Evolutionary conservation across 2,797 vertebrate genomes (phyloP).

Genomic region (Chanos chanos): DNA sequence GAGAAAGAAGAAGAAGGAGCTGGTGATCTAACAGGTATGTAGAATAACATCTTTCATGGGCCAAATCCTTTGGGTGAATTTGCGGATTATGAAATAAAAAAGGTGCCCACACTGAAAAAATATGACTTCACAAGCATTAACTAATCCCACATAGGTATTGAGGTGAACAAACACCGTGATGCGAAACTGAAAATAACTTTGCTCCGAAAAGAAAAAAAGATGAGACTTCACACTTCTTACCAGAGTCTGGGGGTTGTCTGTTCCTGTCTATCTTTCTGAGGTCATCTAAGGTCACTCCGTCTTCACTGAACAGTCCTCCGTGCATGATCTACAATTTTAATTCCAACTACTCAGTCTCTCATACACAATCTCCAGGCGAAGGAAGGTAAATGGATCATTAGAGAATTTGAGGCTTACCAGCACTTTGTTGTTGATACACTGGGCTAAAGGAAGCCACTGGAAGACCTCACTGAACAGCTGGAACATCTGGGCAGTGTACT

Average conservation of each 20-base stretch:
- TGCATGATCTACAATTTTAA: conserved; percentile 83
- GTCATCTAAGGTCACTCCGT: conserved; percentile 87
- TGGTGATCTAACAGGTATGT: too few relatives aligned
- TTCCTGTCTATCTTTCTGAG: conserved; percentile 90
- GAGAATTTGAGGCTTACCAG: conserved; percentile 72
- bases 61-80: too few relatives aligned
- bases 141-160: too few relatives aligned
- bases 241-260: conserved; percentile 91
- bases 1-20: neutral
- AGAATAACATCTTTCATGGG: too few relatives aligned
- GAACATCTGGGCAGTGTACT: conserved; percentile 96
- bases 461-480: conserved; percentile 98
- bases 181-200: neutral
- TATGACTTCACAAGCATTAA: too few relatives aligned
- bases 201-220: too few relatives aligned
- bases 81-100: too few relatives aligned
- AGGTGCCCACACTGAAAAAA: too few relatives aligned
- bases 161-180: too few relatives aligned
- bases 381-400: neutral
- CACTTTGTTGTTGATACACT: conserved; percentile 91
- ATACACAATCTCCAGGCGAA: neutral
- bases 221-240: conserved; percentile 65
- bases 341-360: neutral
- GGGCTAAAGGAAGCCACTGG: conserved; percentile 92
- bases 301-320: conserved; percentile 92